Evolutionary conservation across 2,888 invertebrate genomes (phyloP), one percentile per base, ranked within the genome.

Genomic region (Digitonthophagus gazella): DNA sequence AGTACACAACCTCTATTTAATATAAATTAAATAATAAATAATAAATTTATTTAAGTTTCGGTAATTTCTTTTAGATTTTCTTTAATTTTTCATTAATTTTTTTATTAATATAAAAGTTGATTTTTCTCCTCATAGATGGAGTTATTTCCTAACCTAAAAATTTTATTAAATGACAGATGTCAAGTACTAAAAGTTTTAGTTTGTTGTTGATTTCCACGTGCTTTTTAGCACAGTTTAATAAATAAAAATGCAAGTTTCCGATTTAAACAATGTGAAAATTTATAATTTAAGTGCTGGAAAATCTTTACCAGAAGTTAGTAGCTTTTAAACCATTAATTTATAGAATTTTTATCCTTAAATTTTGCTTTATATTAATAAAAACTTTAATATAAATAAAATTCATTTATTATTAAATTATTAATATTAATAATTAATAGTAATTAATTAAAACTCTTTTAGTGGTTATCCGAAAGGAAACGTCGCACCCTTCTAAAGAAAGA

Each of bases 241-340:
- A 15, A 22, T 56, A 16, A 86, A 80, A 80, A 97, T 97, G 97
- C 95, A 96, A 82, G 93, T 96, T 66, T 93, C 93, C 64, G 93
- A 94, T 82, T 91, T 95, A 68, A 98, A 98, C 84, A 93, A 97
- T 84, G 91, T 98, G 55, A 98, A 98, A 86, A 97, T 98, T 72
- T 99, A 98, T 81, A 98, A 98, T 85, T 87, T 99, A 58, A 98
- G 97, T 82, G 93, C 93, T 72, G 98, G 98, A 72, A 98, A 97
- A 86, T 95, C 97, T 20, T 85, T 99, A 72, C 98, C 98, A 72
- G 98, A 98, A 85, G 97, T 97, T 88, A 88, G 89, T 86, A n/a
- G n/a, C n/a, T n/a, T n/a, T 28, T 15, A 15, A 18, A 18, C 4
- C 8, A n/a, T n/a, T n/a, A 44, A 57, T 28, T 28, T 11, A 22